Evolutionary conservation across 1,140 invertebrate genomes (phyloP).

Genomic region (Diploscapter pachys): DNA sequence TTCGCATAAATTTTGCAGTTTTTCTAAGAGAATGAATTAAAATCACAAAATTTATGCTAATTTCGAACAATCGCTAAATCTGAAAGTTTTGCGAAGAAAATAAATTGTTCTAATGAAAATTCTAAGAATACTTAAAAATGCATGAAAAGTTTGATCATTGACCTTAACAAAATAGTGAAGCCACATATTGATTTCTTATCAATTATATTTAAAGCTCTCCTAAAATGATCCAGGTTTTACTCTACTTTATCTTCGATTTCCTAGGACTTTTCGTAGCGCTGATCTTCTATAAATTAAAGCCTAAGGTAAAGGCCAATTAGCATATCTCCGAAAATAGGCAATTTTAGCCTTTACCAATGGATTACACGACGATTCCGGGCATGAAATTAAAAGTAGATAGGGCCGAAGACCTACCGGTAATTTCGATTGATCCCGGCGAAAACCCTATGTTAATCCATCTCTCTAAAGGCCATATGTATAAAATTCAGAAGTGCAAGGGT

Average conservation of each 20-base stretch:
- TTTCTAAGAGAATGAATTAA: no score
- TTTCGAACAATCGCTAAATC: no score
- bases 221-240: constrained; percentile 16
- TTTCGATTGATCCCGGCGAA: constrained; percentile 5
- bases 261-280: constrained; percentile 29
- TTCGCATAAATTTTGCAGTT: no score
- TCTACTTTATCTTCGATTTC: constrained; percentile 24
- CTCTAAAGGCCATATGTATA: constrained; percentile 13
- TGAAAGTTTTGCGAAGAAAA: no score
- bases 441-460: neutral
- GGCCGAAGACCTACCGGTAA: constrained; percentile 21
- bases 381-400: constrained; percentile 20
- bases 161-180: no score
- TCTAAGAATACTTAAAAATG: no score
- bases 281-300: constrained; percentile 13
- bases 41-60: no score
- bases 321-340: neutral
- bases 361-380: constrained; percentile 29
- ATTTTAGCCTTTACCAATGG: constrained; percentile 26
- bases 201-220: no score
- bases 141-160: no score
- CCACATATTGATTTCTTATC: no score
- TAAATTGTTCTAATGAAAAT: no score
- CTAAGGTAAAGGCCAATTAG: neutral
- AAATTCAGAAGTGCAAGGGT: constrained; percentile 12